Evolutionary conservation across 1,140 invertebrate genomes (phyloP), one percentile per base, ranked within the genome.

Genomic region (Leptinotarsa undecemlineata): DNA sequence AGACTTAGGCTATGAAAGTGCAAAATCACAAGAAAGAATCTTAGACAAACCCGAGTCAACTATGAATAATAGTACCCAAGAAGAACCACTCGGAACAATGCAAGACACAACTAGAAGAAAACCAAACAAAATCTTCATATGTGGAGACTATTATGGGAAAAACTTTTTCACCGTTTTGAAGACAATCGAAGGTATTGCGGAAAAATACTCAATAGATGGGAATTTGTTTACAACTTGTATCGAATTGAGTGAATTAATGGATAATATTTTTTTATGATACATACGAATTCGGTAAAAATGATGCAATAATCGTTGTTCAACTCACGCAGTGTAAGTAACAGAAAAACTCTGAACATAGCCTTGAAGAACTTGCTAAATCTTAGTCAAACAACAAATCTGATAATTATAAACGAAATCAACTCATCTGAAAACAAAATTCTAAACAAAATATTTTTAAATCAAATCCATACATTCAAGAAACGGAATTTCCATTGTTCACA

Each of bases 381-480:
- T 17, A 57, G 15, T 57, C 17, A 57, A 57, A 14, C 0, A 1
- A 57, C 1, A 17, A 57, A 57, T n/a, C 15, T 57, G 51, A 17
- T 57, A 15, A 4, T 57, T 17, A 57, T 17, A 14, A 17, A 14
- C 4, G 51, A 57, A 57, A 17, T 14, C 51, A 57, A 57, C 51
- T 57, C 14, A 17, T 14, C n/a, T 57, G n/a, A 14, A 57, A 1
- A 57, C n/a, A 17, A 57, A 57, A 3, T 57, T 57, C 11, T 13
- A 57, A 57, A 57, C 51, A 57, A 57, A 57, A 57, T 57, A 33
- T 33, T 33, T 33, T 57, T 13, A 57, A 57, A 57, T 57, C 51
- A 15, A 57, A n/a, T 57, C 51, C 15, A 57, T 17, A 57, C 51
- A 57, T 57, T 17, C 15, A 57, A 57, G 51, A 57, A 57, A 57